Base-by-base conservation (phyloP, 2,888 invertebrate genomes). In the Lasius platythorax region DNA sequence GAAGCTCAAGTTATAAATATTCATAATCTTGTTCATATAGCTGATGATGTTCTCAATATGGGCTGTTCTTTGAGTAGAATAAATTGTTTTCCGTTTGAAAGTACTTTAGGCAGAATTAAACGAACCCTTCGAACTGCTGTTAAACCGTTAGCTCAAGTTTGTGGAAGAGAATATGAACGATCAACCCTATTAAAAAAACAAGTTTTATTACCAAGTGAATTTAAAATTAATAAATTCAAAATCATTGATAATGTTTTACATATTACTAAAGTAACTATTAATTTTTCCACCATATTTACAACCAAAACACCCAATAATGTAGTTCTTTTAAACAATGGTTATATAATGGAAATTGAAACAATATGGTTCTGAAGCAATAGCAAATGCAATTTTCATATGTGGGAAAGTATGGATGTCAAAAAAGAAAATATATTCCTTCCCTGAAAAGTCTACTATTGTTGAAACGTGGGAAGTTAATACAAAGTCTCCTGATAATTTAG, bases 171-270 rank as follows among this genome's bases (percentile, higher is more conserved):
- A 37, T n/a, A 64, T 40, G 37, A 64, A 64, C 33, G 12, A 40
- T 12, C 11, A 43, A 4, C 4, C 4, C 33, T 9, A 64, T n/a
- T 64, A 3, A 66, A 40, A 40, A 66, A 66, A 66, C 40, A 40
- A 66, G 6, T 66, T 40, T 40, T 12, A 66, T 40, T 66, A 11
- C 23, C 66, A 66, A 66, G 40, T 66, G 2, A 40, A 23, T 66
- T 66, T 66, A 66, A 66, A 66, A 66, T 66, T 66, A 0, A 23
- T 23, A 18, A 66, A 40, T 66, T 66, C 40, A 66, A 66, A 66
- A 66, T 66, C 5, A 40, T 8, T 66, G 23, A 66, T 23, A 12
- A 5, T 66, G 40, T 8, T 2, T 66, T 40, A 66, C 40, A 40
- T 1, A 66, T 66, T 4, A 66, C 23, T 40, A 66, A 66, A 66